Evolutionary conservation across 2,797 vertebrate genomes (phyloP).

Genomic region (Bovichtus diacanthus): DNA sequence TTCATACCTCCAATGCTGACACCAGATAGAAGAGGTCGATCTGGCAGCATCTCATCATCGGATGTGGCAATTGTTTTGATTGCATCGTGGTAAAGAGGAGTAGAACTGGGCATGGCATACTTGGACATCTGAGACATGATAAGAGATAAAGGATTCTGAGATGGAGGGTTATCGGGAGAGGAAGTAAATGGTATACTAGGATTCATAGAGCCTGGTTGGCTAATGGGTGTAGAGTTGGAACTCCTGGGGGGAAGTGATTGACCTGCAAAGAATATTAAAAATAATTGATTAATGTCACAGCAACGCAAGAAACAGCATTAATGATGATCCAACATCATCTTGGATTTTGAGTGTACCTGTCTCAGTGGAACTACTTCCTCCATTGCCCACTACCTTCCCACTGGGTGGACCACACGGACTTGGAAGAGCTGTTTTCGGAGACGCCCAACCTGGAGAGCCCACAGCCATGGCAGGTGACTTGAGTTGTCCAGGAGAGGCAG

Average conservation of each 20-base stretch:
- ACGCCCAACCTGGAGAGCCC: slow-evolving; percentile 93
- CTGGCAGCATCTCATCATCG: slow-evolving; percentile 94
- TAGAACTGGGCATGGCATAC: slow-evolving; percentile 98
- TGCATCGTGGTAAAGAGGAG: slow-evolving; percentile 98
- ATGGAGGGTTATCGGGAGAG: slow-evolving; percentile 89
- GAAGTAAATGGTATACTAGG: slow-evolving; percentile 92
- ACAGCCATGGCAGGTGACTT: slow-evolving; percentile 94
- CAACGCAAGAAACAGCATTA: background rate
- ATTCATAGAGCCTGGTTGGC: slow-evolving; percentile 90
- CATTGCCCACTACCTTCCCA: slow-evolving; percentile 82
- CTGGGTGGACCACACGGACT: slow-evolving; percentile 90
- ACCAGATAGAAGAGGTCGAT: slow-evolving; percentile 92
- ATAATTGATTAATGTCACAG: slow-evolving; percentile 18
- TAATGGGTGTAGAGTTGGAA: slow-evolving; percentile 89
- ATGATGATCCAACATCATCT: background rate
- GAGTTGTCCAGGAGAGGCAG: slow-evolving; percentile 91
- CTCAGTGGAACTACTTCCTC: slow-evolving; percentile 86
- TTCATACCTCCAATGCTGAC: slow-evolving; percentile 90
- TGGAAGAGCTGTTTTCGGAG: slow-evolving; percentile 91
- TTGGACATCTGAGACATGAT: slow-evolving; percentile 99
- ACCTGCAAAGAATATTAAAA: slow-evolving; percentile 67
- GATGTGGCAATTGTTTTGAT: slow-evolving; percentile 99
- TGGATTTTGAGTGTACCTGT: slow-evolving; percentile 84
- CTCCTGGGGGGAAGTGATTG: slow-evolving; percentile 87
- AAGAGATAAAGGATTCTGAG: slow-evolving; percentile 96